A percentile compares a stretch with the other conserved stretches of the same genome.
Evolutionary conservation across 2,888 invertebrate species (phyloP).

Genomic region (Rosalia funebris): DNA sequence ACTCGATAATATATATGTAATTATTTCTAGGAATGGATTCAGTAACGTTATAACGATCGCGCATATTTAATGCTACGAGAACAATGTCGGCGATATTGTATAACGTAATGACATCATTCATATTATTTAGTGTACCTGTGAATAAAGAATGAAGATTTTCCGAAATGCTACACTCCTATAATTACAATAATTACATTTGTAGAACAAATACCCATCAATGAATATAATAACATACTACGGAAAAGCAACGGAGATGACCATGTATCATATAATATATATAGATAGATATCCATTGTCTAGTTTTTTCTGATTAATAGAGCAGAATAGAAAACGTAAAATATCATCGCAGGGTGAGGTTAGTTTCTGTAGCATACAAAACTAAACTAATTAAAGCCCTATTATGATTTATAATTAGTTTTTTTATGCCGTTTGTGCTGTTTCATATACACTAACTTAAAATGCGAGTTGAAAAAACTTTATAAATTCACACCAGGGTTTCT

Average conservation of each 20-base stretch:
- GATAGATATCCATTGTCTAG: constrained; percentile 22
- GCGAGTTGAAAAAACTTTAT: constrained; percentile 1
- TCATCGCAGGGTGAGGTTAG: constrained; percentile 22
- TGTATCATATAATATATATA: constrained; percentile 14
- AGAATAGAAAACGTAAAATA: constrained; percentile 1
- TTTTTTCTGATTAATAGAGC: constrained; percentile 24
- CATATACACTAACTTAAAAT: constrained; percentile 13
- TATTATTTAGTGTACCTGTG: constrained; percentile 2
- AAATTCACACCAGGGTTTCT: constrained; percentile 18
- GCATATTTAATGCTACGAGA: no score
- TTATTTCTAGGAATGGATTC: no score
- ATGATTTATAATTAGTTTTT: constrained; percentile 25
- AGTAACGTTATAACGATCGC: no score
- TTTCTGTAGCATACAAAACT: constrained; percentile 11
- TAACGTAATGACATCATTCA: neutral
- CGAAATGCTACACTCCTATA: neutral
- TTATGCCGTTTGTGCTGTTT: constrained; percentile 8
- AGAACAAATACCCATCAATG: constrained; percentile 26
- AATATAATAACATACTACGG: constrained; percentile 17
- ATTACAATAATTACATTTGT: constrained; percentile 23
- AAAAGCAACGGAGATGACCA: constrained; percentile 10
- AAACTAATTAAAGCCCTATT: constrained; percentile 23
- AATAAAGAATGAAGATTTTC: neutral
- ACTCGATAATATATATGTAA: no score
- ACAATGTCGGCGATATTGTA: no score